phyloP scores from a whole-genome alignment of 2,888 invertebrate genomes.

The Dendrolimus pini region DNA sequence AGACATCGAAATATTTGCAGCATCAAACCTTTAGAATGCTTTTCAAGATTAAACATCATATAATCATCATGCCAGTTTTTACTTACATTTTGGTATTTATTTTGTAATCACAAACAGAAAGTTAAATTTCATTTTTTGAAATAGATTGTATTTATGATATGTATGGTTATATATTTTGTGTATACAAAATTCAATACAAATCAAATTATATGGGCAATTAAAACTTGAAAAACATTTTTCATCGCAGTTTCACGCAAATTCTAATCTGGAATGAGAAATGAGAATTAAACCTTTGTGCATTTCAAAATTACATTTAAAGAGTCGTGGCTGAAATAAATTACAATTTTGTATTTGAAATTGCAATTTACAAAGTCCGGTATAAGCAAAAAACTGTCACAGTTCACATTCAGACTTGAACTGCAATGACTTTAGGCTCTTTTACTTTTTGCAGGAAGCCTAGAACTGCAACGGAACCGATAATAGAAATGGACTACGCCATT shows the following conservation, averaged over 20 bases:
- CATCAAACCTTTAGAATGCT: no score
- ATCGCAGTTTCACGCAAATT: background rate
- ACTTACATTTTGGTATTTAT: no score
- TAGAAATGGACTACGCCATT: background rate
- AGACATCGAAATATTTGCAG: no score
- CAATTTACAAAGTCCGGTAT: background rate
- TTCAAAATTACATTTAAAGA: background rate
- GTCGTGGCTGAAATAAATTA: background rate
- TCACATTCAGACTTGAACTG: background rate
- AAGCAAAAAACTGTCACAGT: background rate
- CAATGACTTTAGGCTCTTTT: background rate
- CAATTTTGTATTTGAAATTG: background rate
- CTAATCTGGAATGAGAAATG: background rate
- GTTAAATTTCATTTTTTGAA: no score
- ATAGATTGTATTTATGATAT: no score
- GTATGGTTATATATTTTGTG: no score
- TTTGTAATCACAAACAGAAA: no score
- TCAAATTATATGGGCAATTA: no score
- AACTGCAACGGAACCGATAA: background rate
- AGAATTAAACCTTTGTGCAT: background rate
- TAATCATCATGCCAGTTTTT: no score
- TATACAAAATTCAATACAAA: no score
- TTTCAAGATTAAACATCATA: no score
- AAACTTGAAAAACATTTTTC: background rate
- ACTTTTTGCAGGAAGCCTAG: background rate